phyloP scores from a whole-genome alignment of 2,888 invertebrate species.

The Eilema depressum region DNA sequence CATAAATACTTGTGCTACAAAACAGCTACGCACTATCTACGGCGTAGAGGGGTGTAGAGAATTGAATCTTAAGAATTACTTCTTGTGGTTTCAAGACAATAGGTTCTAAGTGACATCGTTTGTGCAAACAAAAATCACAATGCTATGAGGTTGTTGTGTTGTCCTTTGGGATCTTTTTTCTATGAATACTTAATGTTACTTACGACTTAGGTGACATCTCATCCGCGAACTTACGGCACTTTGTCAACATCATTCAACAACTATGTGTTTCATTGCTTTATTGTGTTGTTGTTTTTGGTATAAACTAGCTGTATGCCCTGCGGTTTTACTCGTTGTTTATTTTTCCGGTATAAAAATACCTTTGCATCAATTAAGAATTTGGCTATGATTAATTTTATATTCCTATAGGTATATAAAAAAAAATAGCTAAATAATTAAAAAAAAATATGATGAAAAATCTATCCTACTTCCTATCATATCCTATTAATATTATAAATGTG shows the following conservation, averaged over 20 bases:
- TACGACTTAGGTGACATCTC: too few species aligned
- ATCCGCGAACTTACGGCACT: too few species aligned
- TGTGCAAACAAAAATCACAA: neutral
- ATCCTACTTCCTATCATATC: too few species aligned
- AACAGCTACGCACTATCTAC: neutral
- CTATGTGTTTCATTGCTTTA: neutral
- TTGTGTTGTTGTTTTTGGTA: neutral
- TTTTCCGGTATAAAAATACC: too few species aligned
- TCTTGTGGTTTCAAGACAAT: neutral
- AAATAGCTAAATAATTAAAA: too few species aligned
- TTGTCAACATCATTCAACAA: neutral
- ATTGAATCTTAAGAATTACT: neutral
- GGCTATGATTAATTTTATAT: too few species aligned
- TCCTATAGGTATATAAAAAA: too few species aligned
- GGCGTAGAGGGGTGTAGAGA: neutral
- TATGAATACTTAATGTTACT: neutral
- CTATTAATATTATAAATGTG: too few species aligned
- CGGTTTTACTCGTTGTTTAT: neutral
- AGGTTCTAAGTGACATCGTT: neutral
- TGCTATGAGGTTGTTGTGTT: neutral
- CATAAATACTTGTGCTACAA: conserved; percentile 8
- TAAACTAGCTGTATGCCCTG: neutral
- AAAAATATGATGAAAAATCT: too few species aligned
- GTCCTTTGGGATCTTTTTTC: neutral
- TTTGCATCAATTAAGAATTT: too few species aligned